phyloP scores from a whole-genome alignment of 2,797 vertebrate species.

The Delichon dasypus region DNA sequence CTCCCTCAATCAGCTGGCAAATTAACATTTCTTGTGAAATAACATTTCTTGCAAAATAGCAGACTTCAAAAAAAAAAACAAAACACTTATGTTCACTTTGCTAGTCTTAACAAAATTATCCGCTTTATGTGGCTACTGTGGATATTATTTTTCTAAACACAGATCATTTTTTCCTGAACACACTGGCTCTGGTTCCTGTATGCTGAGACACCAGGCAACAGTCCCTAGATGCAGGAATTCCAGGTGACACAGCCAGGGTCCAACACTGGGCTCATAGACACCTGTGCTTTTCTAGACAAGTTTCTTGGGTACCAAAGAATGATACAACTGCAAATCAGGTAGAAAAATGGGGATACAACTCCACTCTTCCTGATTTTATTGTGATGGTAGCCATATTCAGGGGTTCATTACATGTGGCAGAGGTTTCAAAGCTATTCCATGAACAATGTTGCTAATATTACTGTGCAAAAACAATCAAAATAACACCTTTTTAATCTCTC shows the following conservation, averaged over 20 bases:
- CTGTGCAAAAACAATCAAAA: background rate
- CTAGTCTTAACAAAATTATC: background rate
- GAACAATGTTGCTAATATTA: background rate
- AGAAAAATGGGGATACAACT: accelerated
- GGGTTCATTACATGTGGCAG: accelerated
- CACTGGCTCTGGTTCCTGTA: background rate
- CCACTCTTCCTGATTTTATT: background rate
- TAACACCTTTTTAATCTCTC: background rate
- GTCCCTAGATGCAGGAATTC: background rate
- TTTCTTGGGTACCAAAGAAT: background rate
- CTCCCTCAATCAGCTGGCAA: background rate
- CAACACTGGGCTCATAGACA: background rate
- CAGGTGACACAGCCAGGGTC: too few species aligned
- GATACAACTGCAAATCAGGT: background rate
- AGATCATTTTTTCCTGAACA: background rate
- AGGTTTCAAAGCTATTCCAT: background rate
- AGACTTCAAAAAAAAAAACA: background rate
- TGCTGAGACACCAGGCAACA: background rate
- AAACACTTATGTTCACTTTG: accelerated
- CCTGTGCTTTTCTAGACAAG: accelerated
- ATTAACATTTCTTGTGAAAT: background rate
- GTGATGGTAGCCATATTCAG: background rate
- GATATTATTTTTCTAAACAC: background rate
- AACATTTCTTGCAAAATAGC: background rate
- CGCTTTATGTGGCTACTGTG: accelerated